A percentile compares a stretch with the other conserved stretches of the same genome.
Evolutionary conservation across 2,797 vertebrate species (phyloP).

Genomic region (Sylvilagus floridanus): DNA sequence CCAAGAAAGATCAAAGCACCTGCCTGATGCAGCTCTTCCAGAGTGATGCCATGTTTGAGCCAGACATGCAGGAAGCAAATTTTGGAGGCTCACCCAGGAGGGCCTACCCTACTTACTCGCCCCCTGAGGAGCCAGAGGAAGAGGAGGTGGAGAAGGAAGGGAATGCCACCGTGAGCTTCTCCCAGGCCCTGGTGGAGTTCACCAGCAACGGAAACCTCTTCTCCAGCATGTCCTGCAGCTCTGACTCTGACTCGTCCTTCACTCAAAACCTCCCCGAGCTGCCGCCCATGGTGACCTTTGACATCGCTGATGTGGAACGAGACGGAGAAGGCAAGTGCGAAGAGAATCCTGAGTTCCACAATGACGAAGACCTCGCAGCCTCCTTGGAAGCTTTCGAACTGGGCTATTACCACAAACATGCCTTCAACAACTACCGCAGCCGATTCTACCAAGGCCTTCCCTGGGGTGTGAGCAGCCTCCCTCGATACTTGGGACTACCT

Average conservation of each 20-base stretch:
- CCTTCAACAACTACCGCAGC: conserved; percentile 93
- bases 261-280: conserved; percentile 95
- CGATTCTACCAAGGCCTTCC: conserved; percentile 91
- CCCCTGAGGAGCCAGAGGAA: conserved; percentile 73
- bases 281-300: conserved; percentile 97
- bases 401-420: conserved; percentile 93
- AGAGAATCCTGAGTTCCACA: conserved; percentile 93
- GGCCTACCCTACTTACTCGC: conserved; percentile 82
- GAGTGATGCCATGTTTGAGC: conserved; percentile 78
- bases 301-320: conserved; percentile 94
- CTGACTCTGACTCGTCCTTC: conserved; percentile 92
- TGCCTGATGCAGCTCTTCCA: conserved; percentile 85
- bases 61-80: conserved; percentile 78
- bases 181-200: conserved; percentile 96
- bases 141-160: conserved; percentile 75
- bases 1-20: conserved; percentile 83
- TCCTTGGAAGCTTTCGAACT: conserved; percentile 95
- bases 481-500: conserved; percentile 93
- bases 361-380: conserved; percentile 92
- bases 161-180: conserved; percentile 94
- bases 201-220: conserved; percentile 94
- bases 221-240: conserved; percentile 92
- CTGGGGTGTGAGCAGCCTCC: conserved; percentile 96
- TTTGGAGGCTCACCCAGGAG: conserved; percentile 80
- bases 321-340: conserved; percentile 98